Evolutionary conservation across 1,140 invertebrate genomes (phyloP), one percentile per base, ranked within the genome.

Genomic region (Megalopta genalis): DNA sequence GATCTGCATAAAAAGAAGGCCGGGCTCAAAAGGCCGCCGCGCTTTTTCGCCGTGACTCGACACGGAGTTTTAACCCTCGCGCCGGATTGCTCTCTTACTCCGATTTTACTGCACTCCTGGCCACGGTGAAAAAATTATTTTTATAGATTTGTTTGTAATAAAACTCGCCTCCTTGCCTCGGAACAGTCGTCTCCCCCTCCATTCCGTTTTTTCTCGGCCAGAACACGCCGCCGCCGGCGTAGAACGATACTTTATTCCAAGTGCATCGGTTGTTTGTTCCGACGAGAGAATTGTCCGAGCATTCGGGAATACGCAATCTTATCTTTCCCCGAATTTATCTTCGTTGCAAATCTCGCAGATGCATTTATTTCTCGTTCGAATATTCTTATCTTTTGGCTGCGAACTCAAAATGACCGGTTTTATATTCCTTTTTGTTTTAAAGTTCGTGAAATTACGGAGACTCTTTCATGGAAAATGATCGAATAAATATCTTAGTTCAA

Each of bases 1-100:
- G 63, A 84, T 77, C 69, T 52, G 70, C 65, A 74, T 42, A 67
- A 80, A 80, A 80, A 54, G 27, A 27, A n/a, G 52, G 12, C 23
- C 9, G 25, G 0, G 37, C 49, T 54, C 76, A 57, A 72, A 78
- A 25, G 12, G 18, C 27, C 37, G 46, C 76, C 76, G 32, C 23
- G n/a, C 3, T 14, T 4, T 6, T 3, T 23, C 16, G 25, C 52
- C 49, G 16, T 27, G 32, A 42, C 16, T 25, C 32, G 37, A 10
- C 27, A 14, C 21, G 14, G 14, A 23, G 16, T 64, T 64, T 64
- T 21, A 37, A 27, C 25, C 54, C 54, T 57, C 54, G 21, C 52
- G 52, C 0, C 54, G 54, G 18, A n/a, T n/a, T n/a, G 21, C 42
- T 2, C 42, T 57, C 54, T 57, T n/a, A 57, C 54, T 57, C n/a